A percentile compares a stretch with the other conserved stretches of the same genome.
Evolutionary conservation across 2,113 vertebrate species (phyloP).

Genomic region (Corythornis vintsioides): DNA sequence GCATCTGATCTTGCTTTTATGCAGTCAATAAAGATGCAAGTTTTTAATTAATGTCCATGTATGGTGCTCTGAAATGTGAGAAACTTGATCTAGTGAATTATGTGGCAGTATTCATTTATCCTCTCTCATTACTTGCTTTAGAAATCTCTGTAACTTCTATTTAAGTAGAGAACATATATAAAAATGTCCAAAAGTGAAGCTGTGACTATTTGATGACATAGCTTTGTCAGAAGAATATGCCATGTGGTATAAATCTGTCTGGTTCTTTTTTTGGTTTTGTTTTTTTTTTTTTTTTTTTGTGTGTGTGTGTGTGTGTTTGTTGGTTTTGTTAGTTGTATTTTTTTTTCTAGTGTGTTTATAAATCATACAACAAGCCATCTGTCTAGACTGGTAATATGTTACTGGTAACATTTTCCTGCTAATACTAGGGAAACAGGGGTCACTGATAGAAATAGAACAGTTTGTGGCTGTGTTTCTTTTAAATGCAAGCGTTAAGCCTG

Average conservation of each 20-base stretch:
- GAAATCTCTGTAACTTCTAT: background rate
- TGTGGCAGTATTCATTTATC: background rate
- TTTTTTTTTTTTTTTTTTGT: background rate
- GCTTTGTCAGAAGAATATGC: slow-evolving; percentile 33
- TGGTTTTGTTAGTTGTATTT: background rate
- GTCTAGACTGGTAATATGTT: slow-evolving; percentile 60
- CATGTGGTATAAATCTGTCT: slow-evolving; percentile 14
- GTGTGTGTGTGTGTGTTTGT: too few relatives aligned
- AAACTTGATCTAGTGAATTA: background rate
- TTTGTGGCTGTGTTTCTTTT: slow-evolving; percentile 19
- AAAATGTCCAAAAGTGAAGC: background rate
- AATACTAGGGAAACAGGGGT: slow-evolving; percentile 28
- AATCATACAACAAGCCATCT: slow-evolving; percentile 45
- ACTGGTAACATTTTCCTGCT: slow-evolving; percentile 40
- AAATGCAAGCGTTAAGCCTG: slow-evolving; percentile 16
- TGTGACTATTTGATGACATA: background rate
- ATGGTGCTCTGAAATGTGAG: background rate
- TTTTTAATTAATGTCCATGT: background rate
- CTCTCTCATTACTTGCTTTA: background rate
- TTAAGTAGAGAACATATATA: background rate
- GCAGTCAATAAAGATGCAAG: background rate
- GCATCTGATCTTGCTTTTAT: background rate
- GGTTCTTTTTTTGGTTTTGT: background rate
- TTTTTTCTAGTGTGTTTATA: background rate
- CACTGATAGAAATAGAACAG: slow-evolving; percentile 41